Base-by-base conservation (phyloP, 1,140 invertebrate species). In the Aphelinus atriplicis region DNA sequence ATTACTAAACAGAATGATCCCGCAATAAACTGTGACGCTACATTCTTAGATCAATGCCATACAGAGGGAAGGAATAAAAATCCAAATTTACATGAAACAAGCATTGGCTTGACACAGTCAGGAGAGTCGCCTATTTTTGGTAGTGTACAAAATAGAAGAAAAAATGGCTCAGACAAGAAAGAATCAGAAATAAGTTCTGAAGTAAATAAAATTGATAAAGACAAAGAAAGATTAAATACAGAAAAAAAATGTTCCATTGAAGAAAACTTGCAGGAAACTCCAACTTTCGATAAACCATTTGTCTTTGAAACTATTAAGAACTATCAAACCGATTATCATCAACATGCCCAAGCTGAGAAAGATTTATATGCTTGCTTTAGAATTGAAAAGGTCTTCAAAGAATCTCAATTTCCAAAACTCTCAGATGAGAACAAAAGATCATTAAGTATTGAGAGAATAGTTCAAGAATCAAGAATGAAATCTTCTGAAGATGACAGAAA, bases 91-190 rank as follows among this genome's bases (percentile, higher is more conserved):
- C 26, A 26, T 26, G 26, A 26, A 26, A 26, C 26, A 26, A 26
- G 26, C 26, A 26, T 26, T 26, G 26, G 26, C 26, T 26, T 26
- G 26, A 26, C 26, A 26, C 26, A 26, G 26, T 26, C 26, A 26
- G 79, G 81, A n/a, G 83, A 87, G 7, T 56, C 77, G 26, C 72
- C 82, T 43, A 61, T 87, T 26, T 87, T 88, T 53, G 86, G 86
- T 68, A 88, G 86, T 78, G 81, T 87, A 55, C 82, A 83, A 75
- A 78, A 83, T 76, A 82, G 84, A 73, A 84, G 77, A 77, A 83
- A 79, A 45, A 78, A 63, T 73, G 53, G 43, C 47, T 64, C 45
- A 9, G 71, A 50, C 43, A 73, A 65, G 71, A 58, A 42, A 48
- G 3, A 55, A 43, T 64, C 9, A 26, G 47, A 68, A 47, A 51